Evolutionary conservation across 2,113 vertebrate genomes (phyloP), one percentile per base, ranked within the genome.

Genomic region (Lichenostomus cassidix): DNA sequence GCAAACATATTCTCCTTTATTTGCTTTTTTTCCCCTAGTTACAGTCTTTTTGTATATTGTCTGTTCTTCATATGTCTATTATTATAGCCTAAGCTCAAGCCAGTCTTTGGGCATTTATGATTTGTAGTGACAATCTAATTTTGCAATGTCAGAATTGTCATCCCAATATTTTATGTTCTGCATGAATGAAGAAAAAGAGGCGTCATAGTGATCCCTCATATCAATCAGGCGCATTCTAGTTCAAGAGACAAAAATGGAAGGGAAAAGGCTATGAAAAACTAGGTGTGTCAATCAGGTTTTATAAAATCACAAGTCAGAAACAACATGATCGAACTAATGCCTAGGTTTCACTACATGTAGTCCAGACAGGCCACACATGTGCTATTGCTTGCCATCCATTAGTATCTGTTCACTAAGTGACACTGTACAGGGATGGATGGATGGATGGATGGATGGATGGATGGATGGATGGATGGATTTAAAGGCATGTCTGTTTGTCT

Each of bases 111-210:
- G 22, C 44, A n/a, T 74, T 80, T 44, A 12, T 39, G 52, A 81
- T 86, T 91, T 81, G 42, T 80, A 74, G 47, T 68, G 71, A 83
- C 75, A 94, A 24, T 83, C 78, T 80, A 85, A 95, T 91, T 95
- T 91, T 68, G 22, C 69, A 63, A 80, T 1, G 5, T 93, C 87
- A 68, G 18, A 94, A 77, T n/a, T 77, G 64, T 63, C 87, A 77
- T 81, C 55, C 49, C 63, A 56, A 27, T 70, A 74, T 56, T 90
- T 55, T 75, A 64, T 13, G 16, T 31, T 85, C 20, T 55, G 49
- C 39, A 65, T 81, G 39, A 92, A 28, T 63, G 63, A 88, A 90
- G 55, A 91, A 90, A 83, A 77, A 80, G 62, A 79, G 59, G 24
- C 71, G 63, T 73, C 9, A 1, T 24, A 63, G 42, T 27, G 56